A percentile compares a stretch with the other conserved stretches of the same genome.
Conservation (phyloP, 2,113 vertebrate genomes). For the Tupaia tana region DNA sequence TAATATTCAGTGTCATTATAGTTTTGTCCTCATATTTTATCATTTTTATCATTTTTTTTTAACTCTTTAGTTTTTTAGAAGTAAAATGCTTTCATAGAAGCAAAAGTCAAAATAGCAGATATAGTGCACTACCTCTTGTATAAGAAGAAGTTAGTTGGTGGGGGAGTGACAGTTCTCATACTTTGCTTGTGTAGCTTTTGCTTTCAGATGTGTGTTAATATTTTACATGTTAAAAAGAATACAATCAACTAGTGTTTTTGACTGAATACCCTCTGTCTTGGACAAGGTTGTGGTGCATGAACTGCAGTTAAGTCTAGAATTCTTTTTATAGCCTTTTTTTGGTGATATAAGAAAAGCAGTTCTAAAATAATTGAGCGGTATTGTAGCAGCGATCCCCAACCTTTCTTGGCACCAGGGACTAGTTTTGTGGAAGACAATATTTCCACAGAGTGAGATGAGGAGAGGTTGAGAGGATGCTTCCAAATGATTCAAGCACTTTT, state of each 20-base stretch:
- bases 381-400: neutral
- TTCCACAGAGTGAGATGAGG: no score
- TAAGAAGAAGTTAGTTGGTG: neutral
- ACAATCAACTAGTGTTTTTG: neutral
- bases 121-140: neutral
- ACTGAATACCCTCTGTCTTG: neutral
- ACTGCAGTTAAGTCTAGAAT: neutral
- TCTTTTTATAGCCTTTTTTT: neutral
- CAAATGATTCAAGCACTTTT: no score
- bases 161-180: neutral
- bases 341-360: neutral
- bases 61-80: neutral
- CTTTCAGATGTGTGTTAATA: neutral
- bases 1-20: neutral
- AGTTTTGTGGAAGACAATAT: no score
- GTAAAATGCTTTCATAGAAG: neutral
- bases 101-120: neutral
- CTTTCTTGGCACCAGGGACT: no score
- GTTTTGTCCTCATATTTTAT: neutral
- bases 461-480: no score
- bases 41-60: neutral
- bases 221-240: neutral
- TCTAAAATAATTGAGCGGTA: neutral
- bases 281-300: neutral
- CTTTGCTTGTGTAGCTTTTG: neutral